Conservation (phyloP, 1,140 invertebrate genomes). For the Bombus sibiricus region DNA sequence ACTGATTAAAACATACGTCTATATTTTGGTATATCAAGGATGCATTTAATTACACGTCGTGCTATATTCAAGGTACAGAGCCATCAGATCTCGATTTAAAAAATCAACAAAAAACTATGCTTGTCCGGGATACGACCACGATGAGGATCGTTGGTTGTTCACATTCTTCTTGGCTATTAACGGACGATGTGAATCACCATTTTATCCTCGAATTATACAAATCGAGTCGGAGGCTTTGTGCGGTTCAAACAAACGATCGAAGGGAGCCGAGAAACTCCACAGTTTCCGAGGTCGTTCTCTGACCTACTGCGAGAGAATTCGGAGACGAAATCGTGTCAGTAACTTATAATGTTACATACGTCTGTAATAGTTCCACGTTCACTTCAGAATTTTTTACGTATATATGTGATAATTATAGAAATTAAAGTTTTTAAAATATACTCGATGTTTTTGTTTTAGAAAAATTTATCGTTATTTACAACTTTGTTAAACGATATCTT, state of each 20-base stretch:
- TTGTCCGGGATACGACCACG: slow-evolving; percentile 3
- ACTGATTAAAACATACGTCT: too few species aligned
- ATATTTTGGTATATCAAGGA: slow-evolving; percentile 53
- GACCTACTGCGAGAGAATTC: slow-evolving; percentile 14
- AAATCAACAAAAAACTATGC: slow-evolving; percentile 42
- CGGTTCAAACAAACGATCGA: slow-evolving; percentile 6
- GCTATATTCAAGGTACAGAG: slow-evolving; percentile 44
- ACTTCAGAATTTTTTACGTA: background rate
- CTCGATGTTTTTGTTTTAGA: background rate
- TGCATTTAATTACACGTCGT: slow-evolving; percentile 63
- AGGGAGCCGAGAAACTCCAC: background rate
- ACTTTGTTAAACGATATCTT: background rate
- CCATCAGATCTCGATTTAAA: slow-evolving; percentile 39
- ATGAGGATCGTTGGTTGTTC: slow-evolving; percentile 32
- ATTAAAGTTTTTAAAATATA: background rate
- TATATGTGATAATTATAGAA: background rate
- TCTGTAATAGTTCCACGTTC: background rate
- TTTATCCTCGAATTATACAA: slow-evolving; percentile 65
- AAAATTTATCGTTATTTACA: background rate
- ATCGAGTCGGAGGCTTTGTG: slow-evolving; percentile 6
- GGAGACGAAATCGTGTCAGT: background rate
- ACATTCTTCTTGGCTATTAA: slow-evolving; percentile 61
- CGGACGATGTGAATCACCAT: slow-evolving; percentile 60
- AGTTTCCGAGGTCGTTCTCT: slow-evolving; percentile 6
- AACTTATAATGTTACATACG: background rate